A percentile compares a stretch with the other conserved stretches of the same genome.
These are phyloP conservation scores for Bugulina stolonifera DNA, from an alignment of 2,888 invertebrate genomes.

Conservation along the genomic window DNA sequence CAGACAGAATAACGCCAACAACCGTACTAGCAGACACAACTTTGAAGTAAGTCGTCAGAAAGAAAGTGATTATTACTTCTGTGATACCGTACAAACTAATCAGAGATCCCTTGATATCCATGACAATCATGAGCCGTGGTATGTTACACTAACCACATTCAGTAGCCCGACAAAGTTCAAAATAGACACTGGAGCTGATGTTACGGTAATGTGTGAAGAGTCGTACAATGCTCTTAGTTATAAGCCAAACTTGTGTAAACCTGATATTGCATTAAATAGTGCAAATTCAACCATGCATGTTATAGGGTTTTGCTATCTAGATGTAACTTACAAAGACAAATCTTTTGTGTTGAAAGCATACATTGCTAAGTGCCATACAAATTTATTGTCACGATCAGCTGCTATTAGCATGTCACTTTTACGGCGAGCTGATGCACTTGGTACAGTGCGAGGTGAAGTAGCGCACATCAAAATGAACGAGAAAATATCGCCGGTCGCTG, in stretches of 20 bases:
- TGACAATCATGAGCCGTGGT: no score
- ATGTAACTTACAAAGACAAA: background rate
- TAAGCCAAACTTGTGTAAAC: background rate
- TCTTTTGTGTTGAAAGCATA: background rate
- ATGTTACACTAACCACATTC: no score
- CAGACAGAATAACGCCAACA: background rate
- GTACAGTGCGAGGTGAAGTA: background rate
- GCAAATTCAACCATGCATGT: background rate
- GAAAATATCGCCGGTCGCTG: background rate
- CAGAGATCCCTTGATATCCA: background rate
- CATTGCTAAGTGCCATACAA: background rate
- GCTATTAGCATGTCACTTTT: background rate
- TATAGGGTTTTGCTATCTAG: background rate
- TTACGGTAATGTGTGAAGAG: background rate
- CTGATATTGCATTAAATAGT: background rate
- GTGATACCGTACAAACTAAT: background rate
- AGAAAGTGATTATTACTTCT: background rate
- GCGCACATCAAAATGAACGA: no score
- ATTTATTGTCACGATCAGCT: background rate
- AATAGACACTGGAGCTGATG: conserved; percentile 18
- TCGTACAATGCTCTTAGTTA: background rate
- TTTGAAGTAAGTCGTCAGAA: no score
- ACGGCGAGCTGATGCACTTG: background rate
- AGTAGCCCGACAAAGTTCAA: no score
- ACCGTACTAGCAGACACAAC: background rate